Evolutionary conservation across 2,888 invertebrate genomes (phyloP).

Genomic region (Penaeus monodon): DNA sequence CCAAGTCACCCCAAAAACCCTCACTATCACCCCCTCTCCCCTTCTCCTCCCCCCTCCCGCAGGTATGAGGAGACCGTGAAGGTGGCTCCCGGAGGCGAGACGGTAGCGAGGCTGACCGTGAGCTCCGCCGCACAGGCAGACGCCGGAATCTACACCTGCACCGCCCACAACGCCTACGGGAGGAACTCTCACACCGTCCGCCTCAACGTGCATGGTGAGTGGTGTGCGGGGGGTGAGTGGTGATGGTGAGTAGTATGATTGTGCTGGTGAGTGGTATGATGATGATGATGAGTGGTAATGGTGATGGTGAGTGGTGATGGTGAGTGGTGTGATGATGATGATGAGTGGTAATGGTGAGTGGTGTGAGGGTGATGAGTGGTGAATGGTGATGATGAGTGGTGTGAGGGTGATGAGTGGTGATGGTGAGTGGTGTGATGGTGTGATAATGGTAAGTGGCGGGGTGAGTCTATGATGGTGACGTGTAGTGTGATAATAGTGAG

Average conservation of each 20-base stretch:
- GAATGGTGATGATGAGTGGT: not conserved
- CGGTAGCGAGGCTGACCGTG: slow-evolving; percentile 52
- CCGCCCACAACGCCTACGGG: slow-evolving; percentile 79
- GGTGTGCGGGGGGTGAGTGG: not conserved
- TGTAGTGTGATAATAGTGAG: too few species aligned
- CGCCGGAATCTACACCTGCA: slow-evolving; percentile 89
- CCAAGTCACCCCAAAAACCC: not conserved
- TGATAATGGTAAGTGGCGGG: too few species aligned
- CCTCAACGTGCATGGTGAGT: slow-evolving; percentile 63
- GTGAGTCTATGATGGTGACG: too few species aligned
- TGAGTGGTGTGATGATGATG: not conserved
- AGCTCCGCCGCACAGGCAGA: slow-evolving; percentile 71
- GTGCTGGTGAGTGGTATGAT: not conserved
- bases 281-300: not conserved
- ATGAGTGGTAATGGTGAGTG: not conserved
- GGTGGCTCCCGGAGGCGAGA: slow-evolving; percentile 33
- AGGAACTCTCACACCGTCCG: slow-evolving; percentile 49
- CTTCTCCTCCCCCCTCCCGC: not conserved
- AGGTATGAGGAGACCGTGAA: slow-evolving; percentile 52
- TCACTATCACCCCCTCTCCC: not conserved
- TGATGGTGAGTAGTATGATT: not conserved
- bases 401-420: too few species aligned
- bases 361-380: not conserved
- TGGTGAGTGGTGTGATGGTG: too few species aligned
- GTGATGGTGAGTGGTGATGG: not conserved